Conservation (phyloP, 2,888 invertebrate genomes). For the Pachycephus smyrnensis region DNA sequence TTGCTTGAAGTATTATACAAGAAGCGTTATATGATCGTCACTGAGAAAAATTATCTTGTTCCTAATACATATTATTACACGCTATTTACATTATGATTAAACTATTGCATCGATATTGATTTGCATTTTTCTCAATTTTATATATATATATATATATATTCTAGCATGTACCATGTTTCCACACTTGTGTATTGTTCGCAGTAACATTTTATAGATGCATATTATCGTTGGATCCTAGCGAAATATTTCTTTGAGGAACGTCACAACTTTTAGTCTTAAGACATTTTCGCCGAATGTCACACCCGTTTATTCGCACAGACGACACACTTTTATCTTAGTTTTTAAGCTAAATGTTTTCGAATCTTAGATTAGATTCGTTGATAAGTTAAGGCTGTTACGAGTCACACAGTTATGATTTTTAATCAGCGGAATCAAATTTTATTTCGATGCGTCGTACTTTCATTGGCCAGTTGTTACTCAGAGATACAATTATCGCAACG, state of each 20-base stretch:
- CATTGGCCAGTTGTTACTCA: neutral
- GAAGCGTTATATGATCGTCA: neutral
- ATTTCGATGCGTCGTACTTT: neutral
- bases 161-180: slow-evolving; percentile 6
- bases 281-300: neutral
- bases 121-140: neutral
- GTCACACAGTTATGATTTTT: neutral
- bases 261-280: neutral
- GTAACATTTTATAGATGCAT: slow-evolving; percentile 2
- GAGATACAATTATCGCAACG: neutral
- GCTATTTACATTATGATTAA: neutral
- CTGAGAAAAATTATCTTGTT: neutral
- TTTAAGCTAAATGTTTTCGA: slow-evolving; percentile 1
- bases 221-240: neutral
- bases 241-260: neutral
- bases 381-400: neutral
- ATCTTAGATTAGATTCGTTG: neutral
- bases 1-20: neutral
- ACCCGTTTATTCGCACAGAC: slow-evolving; percentile 1
- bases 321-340: slow-evolving; percentile 2
- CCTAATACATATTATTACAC: neutral
- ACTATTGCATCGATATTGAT: neutral
- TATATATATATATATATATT: neutral
- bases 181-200: slow-evolving; percentile 12
- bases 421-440: neutral